Percentiles rank a stretch among this genome's conserved stretches.
phyloP scores from a whole-genome alignment of 30 jellyfish, hydroid and myxozoan genomes.

The Aurelia aurita complex sp. Pacific region DNA sequence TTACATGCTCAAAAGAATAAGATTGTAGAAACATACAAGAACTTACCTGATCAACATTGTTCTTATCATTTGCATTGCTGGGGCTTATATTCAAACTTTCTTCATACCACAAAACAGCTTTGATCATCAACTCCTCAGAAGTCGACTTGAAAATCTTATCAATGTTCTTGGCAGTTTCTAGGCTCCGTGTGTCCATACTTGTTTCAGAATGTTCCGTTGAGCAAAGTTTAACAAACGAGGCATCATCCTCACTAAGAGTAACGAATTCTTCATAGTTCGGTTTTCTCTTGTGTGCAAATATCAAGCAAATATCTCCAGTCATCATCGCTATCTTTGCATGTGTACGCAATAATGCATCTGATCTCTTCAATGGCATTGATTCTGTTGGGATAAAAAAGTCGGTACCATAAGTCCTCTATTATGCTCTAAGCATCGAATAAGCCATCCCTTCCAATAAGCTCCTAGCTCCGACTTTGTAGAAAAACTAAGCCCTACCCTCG shows the following conservation, averaged over 20 bases:
- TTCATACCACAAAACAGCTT: conserved; percentile 73
- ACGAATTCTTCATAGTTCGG: conserved; percentile 55
- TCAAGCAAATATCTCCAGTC: conserved; percentile 56
- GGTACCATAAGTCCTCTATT: too few relatives aligned
- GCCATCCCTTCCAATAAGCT: too few relatives aligned
- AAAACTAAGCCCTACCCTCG: too few relatives aligned
- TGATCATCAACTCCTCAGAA: conserved; percentile 59
- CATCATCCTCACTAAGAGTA: conserved; percentile 67
- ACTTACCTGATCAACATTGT: conserved; percentile 66
- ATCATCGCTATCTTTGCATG: conserved; percentile 67
- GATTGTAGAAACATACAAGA: too few relatives aligned
- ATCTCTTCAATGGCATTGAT: background rate
- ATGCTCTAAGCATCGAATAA: too few relatives aligned
- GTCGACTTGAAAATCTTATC: conserved; percentile 46
- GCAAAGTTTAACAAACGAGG: conserved; percentile 22
- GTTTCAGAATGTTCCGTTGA: background rate
- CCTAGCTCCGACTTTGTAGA: too few relatives aligned
- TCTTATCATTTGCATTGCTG: conserved; percentile 32
- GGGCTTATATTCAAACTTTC: conserved; percentile 59
- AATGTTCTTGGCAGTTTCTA: background rate
- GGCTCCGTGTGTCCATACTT: background rate
- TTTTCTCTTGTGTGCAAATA: conserved; percentile 52
- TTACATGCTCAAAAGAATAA: too few relatives aligned
- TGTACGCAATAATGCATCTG: conserved; percentile 25
- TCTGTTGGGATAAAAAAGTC: too few relatives aligned